Base-by-base conservation (phyloP, 1,140 invertebrate species). In the Hermetia illucens region DNA sequence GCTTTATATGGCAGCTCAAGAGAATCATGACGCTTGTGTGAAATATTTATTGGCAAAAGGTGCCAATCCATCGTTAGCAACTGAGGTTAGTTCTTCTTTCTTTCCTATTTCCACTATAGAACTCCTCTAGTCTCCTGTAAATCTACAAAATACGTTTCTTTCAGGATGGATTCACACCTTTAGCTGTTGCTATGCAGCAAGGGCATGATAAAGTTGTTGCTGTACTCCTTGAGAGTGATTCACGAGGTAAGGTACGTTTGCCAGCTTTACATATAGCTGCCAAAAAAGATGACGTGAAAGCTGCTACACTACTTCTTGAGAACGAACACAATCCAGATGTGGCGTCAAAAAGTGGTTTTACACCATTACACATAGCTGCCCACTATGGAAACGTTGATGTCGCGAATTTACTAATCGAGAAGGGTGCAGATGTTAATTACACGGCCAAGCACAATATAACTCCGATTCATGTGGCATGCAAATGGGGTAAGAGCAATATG, bases 301-400 rank as follows among this genome's bases (percentile, higher is more conserved):
- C 92, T 20, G 92, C 92, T 6, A 79, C 79, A 35, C 66, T 96
- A 32, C 71, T 94, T 27, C 69, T 98, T 32, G 87, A 91, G 70
- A 94, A 91, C 62, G 88, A 95, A 61, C 85, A 89, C 59, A 94
- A 91, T 64, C 88, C 90, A 2, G 91, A 97, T 61, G 81, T 91
- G 31, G 90, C 88, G 35, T 94, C 90, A 9, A 95, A 97, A 68
- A 95, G 89, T 53, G 93, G 94, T 1, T 98, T 98, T 58, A 98
- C 94, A 2, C 93, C 95, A 1, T 71, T 98, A 15, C 95, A 98
- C 64, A 98, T 98, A 51, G 92, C 94, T 18, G 83, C 93, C 16
- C 96, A 98, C 67, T 99, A 98, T 66, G 95, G 95, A 18, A 98
- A 98, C 63, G 84, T 89, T 50, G 86, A 86, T 57, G 92, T 98